phyloP scores from a whole-genome alignment of 1,140 invertebrate genomes.

The Apis laboriosa region DNA sequence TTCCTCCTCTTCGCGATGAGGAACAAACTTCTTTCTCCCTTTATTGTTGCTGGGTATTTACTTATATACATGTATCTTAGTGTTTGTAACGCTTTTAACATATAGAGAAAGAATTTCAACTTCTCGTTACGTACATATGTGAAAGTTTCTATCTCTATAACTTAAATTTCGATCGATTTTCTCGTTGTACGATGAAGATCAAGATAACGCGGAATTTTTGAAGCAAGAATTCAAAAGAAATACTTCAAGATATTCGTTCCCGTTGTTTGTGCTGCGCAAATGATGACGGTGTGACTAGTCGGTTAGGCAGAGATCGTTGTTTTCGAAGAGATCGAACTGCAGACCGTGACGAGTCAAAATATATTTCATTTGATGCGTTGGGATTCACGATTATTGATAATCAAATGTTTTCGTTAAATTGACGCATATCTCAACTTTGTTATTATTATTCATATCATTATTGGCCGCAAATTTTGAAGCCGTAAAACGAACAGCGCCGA shows the following conservation, averaged over 20 bases:
- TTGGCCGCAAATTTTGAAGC: neutral
- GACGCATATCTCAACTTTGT: neutral
- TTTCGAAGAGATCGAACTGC: constrained; percentile 16
- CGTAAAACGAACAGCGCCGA: neutral
- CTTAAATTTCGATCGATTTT: constrained; percentile 23
- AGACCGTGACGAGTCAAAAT: constrained; percentile 15
- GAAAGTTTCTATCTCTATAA: constrained; percentile 14
- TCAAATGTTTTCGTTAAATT: neutral
- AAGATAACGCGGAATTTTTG: too few relatives aligned
- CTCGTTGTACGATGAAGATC: neutral
- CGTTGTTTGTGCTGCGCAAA: neutral
- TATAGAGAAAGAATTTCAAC: neutral
- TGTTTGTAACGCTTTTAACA: neutral
- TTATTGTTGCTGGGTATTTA: neutral
- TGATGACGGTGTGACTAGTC: neutral
- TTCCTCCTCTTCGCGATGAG: constrained; percentile 1
- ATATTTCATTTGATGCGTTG: neutral
- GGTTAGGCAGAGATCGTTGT: constrained; percentile 42
- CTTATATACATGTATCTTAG: neutral
- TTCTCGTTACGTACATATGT: neutral
- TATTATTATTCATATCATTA: neutral
- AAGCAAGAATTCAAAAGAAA: neutral
- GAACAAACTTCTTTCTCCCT: constrained; percentile 15
- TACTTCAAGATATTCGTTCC: constrained; percentile 6
- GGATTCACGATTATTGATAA: neutral